Evolutionary conservation across 1,140 invertebrate species (phyloP).

Genomic region (Panulirus ornatus): DNA sequence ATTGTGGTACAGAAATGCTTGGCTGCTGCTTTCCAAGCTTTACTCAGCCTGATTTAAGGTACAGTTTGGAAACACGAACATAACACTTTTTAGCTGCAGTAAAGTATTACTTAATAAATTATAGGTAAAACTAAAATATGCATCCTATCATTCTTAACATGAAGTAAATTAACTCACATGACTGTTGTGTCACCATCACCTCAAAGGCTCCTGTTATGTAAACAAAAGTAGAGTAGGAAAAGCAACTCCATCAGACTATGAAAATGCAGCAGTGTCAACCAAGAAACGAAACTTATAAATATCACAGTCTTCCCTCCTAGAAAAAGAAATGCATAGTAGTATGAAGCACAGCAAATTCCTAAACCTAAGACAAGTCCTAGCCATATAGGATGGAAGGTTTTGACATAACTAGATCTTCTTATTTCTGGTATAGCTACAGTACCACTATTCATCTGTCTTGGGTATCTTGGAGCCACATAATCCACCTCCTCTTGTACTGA

Average conservation of each 20-base stretch:
- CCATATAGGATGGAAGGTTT: constrained; percentile 4
- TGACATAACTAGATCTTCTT: constrained; percentile 3
- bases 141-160: no score
- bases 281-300: not conserved
- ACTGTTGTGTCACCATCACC: no score
- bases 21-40: no score
- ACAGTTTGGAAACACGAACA: no score
- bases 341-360: not conserved
- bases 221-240: not conserved
- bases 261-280: not conserved
- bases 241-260: not conserved
- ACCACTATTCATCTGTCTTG: not conserved
- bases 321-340: not conserved
- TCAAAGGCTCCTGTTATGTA: no score
- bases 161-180: no score
- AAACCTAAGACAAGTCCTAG: constrained; percentile 35
- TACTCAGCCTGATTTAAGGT: no score
- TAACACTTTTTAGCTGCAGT: no score
- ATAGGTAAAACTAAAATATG: no score
- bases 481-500: constrained; percentile 2
- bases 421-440: not conserved
- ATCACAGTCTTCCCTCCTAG: constrained; percentile 44
- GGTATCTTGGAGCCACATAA: not conserved
- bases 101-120: no score
- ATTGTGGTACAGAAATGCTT: no score